phyloP scores from a whole-genome alignment of 2,888 invertebrate species.

The Troilus luridus region DNA sequence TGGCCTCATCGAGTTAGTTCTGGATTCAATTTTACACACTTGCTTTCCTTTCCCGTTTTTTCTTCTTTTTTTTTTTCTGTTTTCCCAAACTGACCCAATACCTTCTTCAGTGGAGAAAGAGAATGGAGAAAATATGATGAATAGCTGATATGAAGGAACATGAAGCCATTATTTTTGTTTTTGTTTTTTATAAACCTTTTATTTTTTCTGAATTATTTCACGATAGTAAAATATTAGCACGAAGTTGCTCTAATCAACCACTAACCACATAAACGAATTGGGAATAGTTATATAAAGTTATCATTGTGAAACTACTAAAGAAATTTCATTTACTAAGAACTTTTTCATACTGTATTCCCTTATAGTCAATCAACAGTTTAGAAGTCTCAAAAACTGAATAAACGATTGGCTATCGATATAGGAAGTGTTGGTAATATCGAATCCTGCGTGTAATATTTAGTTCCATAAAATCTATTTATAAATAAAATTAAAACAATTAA shows the following conservation, averaged over 20 bases:
- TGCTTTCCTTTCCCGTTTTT: not conserved
- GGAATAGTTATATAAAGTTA: too few relatives aligned
- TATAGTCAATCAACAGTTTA: too few relatives aligned
- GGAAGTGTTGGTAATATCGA: too few relatives aligned
- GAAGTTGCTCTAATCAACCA: not conserved
- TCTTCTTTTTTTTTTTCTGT: not conserved
- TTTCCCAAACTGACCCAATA: conserved; percentile 28
- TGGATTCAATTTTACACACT: conserved; percentile 38
- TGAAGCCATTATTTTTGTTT: not conserved
- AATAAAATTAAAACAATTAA: too few relatives aligned
- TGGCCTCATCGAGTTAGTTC: not conserved
- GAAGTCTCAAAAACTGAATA: too few relatives aligned
- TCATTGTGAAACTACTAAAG: too few relatives aligned
- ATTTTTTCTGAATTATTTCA: not conserved
- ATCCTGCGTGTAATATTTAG: too few relatives aligned
- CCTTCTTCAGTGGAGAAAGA: conserved; percentile 15
- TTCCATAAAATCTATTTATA: too few relatives aligned
- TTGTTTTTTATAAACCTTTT: not conserved
- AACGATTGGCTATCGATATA: too few relatives aligned
- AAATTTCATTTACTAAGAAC: too few relatives aligned
- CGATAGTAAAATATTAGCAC: not conserved
- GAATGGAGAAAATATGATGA: not conserved
- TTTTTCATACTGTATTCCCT: too few relatives aligned
- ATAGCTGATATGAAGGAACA: not conserved
- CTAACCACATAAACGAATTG: too few relatives aligned